Percentiles rank a stretch among this genome's conserved stretches.
These are phyloP conservation scores for Alectura lathami DNA, from an alignment of 2,113 vertebrate species.

Conservation along the genomic window DNA sequence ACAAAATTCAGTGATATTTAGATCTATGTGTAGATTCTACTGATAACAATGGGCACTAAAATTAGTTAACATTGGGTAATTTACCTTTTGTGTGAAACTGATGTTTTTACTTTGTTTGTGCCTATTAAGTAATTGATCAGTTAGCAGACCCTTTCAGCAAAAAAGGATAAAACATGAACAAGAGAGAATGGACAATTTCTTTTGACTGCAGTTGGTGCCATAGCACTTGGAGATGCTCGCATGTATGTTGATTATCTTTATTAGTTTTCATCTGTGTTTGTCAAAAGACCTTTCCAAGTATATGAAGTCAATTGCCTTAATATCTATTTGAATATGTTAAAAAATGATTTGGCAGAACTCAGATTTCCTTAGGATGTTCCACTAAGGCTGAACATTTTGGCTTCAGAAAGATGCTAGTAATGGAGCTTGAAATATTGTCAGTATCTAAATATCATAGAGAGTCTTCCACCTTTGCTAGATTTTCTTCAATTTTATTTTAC, in stretches of 20 bases:
- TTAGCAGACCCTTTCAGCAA: neutral
- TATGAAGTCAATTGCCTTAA: neutral
- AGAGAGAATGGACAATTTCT: neutral
- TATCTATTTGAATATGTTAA: neutral
- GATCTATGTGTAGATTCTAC: neutral
- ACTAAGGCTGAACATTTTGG: neutral
- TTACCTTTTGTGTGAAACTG: neutral
- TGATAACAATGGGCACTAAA: neutral
- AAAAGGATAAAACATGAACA: neutral
- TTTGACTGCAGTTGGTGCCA: neutral
- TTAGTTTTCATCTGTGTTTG: conserved; percentile 1
- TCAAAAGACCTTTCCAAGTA: neutral
- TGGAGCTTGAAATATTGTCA: conserved; percentile 10
- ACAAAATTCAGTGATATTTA: neutral
- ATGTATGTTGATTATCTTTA: neutral
- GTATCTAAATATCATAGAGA: neutral
- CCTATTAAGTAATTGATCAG: neutral
- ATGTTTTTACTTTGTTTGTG: neutral
- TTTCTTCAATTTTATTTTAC: neutral
- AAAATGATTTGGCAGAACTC: neutral
- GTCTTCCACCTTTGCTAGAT: neutral
- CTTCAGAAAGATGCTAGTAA: neutral
- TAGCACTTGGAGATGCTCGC: neutral
- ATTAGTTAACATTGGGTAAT: neutral
- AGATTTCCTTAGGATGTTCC: neutral